These are phyloP conservation scores for Lamprotornis superbus DNA, from an alignment of 2,113 vertebrate species.

Conservation along the genomic window DNA sequence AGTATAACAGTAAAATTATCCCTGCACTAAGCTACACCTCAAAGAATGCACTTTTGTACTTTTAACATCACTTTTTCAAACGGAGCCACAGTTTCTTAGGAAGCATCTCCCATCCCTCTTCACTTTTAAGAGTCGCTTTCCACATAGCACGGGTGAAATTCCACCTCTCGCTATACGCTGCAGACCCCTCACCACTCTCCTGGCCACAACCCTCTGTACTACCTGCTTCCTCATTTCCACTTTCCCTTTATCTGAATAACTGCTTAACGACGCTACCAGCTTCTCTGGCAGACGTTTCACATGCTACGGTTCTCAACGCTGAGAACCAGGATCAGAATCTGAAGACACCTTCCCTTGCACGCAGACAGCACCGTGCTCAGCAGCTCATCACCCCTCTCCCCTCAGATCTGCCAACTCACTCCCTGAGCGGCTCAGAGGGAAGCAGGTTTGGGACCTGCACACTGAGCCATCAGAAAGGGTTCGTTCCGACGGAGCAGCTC, in stretches of 20 bases:
- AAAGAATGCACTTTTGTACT: neutral
- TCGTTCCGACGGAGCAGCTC: neutral
- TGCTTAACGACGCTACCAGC: neutral
- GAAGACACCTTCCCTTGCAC: neutral
- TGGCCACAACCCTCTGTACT: neutral
- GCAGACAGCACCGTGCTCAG: neutral
- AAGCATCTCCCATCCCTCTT: neutral
- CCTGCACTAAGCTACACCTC: neutral
- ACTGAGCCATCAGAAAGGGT: accelerated
- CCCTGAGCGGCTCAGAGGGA: neutral
- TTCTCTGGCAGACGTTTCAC: neutral
- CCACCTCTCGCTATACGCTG: neutral
- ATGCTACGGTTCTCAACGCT: accelerated
- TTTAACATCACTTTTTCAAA: neutral
- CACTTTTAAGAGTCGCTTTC: neutral
- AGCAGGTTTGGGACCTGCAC: neutral
- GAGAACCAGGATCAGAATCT: neutral
- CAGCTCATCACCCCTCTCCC: neutral
- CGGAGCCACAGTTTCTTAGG: neutral
- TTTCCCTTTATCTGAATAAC: neutral
- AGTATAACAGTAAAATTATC: neutral
- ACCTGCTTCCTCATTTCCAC: neutral
- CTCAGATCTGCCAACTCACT: neutral
- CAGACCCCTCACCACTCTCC: no score
- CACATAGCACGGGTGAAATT: accelerated